Evolutionary conservation across 2,888 invertebrate genomes (phyloP).

Genomic region (Lingula anatina): DNA sequence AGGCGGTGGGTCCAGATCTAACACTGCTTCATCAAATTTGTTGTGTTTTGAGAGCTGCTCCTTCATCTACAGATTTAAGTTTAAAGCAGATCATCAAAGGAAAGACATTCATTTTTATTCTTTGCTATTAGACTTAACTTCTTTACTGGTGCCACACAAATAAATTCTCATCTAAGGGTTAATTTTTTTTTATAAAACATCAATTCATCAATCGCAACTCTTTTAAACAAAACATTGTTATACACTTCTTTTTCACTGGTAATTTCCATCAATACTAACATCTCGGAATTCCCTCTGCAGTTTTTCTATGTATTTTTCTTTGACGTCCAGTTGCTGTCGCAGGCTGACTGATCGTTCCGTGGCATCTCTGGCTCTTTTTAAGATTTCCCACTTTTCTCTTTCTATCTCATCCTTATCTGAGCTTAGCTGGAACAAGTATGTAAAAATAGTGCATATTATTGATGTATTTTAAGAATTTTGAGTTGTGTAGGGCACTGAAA

Average conservation of each 20-base stretch:
- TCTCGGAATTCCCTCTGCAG: slow-evolving; percentile 80
- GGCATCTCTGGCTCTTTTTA: slow-evolving; percentile 84
- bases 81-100: no score
- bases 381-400: slow-evolving; percentile 79
- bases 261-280: slow-evolving; percentile 63
- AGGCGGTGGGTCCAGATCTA: no score
- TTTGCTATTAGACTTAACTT: no score
- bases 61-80: no score
- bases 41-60: no score
- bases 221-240: slow-evolving; percentile 78
- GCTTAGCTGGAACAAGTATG: slow-evolving; percentile 55
- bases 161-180: slow-evolving; percentile 77
- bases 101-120: no score
- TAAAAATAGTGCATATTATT: no score
- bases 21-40: no score
- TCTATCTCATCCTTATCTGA: slow-evolving; percentile 70
- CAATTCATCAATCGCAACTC: slow-evolving; percentile 85
- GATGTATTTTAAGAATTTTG: no score
- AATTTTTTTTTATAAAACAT: slow-evolving; percentile 81
- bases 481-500: no score
- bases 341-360: slow-evolving; percentile 81
- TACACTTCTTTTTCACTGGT: slow-evolving; percentile 85
- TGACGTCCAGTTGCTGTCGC: slow-evolving; percentile 79
- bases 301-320: slow-evolving; percentile 79
- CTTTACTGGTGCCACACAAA: no score